Evolutionary conservation across 2,888 invertebrate genomes (phyloP).

Genomic region (Homarus gammarus): DNA sequence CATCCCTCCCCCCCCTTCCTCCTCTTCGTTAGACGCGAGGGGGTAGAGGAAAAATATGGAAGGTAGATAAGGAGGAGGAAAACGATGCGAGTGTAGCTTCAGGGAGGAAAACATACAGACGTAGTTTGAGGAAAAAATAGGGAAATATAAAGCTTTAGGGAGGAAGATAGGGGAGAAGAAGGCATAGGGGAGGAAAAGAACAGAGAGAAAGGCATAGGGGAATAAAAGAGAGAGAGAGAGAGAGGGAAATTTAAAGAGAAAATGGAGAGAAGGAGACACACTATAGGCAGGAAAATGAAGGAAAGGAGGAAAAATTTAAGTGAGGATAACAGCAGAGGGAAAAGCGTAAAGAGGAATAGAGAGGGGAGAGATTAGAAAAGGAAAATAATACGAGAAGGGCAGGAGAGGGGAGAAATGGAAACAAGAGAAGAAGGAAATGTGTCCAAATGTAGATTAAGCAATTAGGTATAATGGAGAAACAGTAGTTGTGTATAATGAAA

Average conservation of each 20-base stretch:
- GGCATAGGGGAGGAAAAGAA: background rate
- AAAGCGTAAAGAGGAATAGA: too few relatives aligned
- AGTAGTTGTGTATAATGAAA: too few relatives aligned
- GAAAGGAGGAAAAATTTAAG: background rate
- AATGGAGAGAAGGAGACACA: background rate
- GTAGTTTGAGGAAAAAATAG: background rate
- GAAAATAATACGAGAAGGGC: too few relatives aligned
- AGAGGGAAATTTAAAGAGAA: background rate
- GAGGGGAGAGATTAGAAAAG: too few relatives aligned
- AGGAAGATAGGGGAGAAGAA: background rate
- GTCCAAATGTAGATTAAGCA: too few relatives aligned
- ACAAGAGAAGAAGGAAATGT: too few relatives aligned
- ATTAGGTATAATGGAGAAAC: too few relatives aligned
- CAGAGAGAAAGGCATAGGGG: background rate
- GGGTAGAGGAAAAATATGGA: constrained; percentile 19
- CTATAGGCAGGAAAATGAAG: background rate
- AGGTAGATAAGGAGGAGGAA: constrained; percentile 34
- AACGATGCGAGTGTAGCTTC: constrained; percentile 13
- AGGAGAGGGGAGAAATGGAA: too few relatives aligned
- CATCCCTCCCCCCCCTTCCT: too few relatives aligned
- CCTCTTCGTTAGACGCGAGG: background rate
- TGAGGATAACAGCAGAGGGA: too few relatives aligned
- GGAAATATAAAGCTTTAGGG: background rate
- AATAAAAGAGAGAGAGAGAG: background rate
- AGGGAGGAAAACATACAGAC: constrained; percentile 18